Percentiles rank a stretch among this genome's conserved stretches.
phyloP scores from a whole-genome alignment of 2,888 invertebrate species.

The Ochropleura plecta region DNA sequence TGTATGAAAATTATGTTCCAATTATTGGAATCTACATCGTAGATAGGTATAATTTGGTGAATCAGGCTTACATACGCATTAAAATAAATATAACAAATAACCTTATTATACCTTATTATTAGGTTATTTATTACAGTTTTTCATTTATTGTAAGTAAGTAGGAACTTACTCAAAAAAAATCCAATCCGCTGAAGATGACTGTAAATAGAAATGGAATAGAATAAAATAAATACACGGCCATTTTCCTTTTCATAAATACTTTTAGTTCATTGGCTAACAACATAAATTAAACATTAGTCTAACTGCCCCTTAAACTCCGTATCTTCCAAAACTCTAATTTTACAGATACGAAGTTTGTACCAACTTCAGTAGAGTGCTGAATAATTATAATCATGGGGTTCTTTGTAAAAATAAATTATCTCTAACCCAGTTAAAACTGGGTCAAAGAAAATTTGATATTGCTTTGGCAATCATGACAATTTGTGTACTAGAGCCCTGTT shows the following conservation, averaged over 20 bases:
- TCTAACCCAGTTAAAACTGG: constrained; percentile 48
- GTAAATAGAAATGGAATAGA: background rate
- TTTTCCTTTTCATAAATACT: background rate
- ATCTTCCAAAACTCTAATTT: constrained; percentile 56
- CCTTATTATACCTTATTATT: too few species aligned
- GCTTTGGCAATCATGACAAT: constrained; percentile 26
- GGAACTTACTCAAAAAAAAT: too few species aligned
- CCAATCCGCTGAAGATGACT: background rate
- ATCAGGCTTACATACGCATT: background rate
- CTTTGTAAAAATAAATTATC: constrained; percentile 56
- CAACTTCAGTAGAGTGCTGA: constrained; percentile 44
- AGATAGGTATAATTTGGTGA: background rate
- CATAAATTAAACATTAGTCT: constrained; percentile 33
- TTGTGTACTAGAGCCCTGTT: constrained; percentile 33
- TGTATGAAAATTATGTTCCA: background rate
- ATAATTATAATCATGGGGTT: constrained; percentile 58
- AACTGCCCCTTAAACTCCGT: constrained; percentile 39
- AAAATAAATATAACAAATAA: background rate
- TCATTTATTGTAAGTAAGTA: too few species aligned
- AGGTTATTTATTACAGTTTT: too few species aligned
- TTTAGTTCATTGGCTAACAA: background rate
- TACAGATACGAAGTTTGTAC: constrained; percentile 56
- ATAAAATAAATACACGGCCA: background rate
- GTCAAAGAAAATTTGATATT: constrained; percentile 54
- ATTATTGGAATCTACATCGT: background rate